These are phyloP conservation scores for Blennius ocellaris DNA, from an alignment of 2,113 vertebrate genomes.

Conservation along the genomic window DNA sequence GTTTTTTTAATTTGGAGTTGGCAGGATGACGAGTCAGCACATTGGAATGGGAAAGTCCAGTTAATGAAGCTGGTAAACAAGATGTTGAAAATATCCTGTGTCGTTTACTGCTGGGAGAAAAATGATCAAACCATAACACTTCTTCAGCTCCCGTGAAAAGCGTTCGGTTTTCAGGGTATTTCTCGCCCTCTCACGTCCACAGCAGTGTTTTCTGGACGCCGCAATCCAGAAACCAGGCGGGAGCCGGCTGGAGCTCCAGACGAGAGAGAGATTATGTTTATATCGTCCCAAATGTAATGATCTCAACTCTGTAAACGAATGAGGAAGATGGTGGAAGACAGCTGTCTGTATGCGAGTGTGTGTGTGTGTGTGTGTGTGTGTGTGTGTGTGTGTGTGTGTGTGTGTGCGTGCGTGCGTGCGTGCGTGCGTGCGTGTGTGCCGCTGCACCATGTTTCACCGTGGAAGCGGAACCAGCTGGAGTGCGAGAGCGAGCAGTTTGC, in stretches of 20 bases:
- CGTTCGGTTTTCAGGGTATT: background rate
- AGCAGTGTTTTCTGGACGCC: too few species aligned
- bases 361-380: background rate
- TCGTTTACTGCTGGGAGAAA: too few species aligned
- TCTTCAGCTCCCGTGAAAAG: background rate
- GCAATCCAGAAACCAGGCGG: constrained; percentile 17
- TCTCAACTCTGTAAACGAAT: constrained; percentile 23
- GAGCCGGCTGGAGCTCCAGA: constrained; percentile 16
- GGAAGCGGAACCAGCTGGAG: constrained; percentile 68
- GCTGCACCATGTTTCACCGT: constrained; percentile 36
- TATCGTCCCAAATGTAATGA: background rate
- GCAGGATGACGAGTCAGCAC: too few species aligned
- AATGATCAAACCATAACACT: background rate
- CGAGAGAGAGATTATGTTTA: constrained; percentile 31
- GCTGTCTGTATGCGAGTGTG: constrained; percentile 15
- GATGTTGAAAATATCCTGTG: too few species aligned
- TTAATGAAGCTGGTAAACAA: too few species aligned
- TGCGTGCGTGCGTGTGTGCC: background rate
- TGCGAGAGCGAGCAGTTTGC: constrained; percentile 51
- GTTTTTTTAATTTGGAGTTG: too few species aligned
- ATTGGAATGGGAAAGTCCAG: too few species aligned
- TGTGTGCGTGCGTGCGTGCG: constrained; percentile 1
- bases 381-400: too few species aligned
- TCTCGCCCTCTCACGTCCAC: constrained; percentile 9
- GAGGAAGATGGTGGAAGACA: constrained; percentile 18